Base-by-base conservation (phyloP, 2,797 vertebrate species). In the Acanthornis magna region DNA sequence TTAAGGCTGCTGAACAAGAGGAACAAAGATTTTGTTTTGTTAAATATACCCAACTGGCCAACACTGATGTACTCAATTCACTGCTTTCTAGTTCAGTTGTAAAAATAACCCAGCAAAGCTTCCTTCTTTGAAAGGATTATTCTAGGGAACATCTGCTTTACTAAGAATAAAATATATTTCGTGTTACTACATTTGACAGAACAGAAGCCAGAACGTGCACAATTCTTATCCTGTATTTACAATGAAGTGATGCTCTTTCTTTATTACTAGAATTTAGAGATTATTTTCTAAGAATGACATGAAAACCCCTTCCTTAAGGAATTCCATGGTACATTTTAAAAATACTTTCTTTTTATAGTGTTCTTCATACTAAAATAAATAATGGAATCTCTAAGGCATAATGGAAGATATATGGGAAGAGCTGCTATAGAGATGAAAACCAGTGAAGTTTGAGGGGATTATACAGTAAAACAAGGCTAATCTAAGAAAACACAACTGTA, bases 201-300 rank as follows among this genome's bases (percentile, higher is more conserved):
- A 63, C 67, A 74, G 78, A 95, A 63, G 67, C 61, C 23, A 48
- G 47, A 48, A 48, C 36, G 7, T 23, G 16, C 1, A 0, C 42
- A 91, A 38, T 93, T 91, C 71, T 93, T 91, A 71, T 48, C 40
- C 65, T 80, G 29, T 91, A 73, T 93, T 95, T 95, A 80, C 70
- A 61, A 42, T 73, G 71, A 93, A 86, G 55, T 58, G 57, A 29
- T 80, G n/a, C 26, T 91, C 22, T 70, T 80, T 51, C 55, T 89
- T 42, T 84, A 25, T 89, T 81, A 62, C 51, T 70, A 60, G 70
- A 91, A 92, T 86, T 95, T 62, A 47, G 86, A 79, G 50, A 48
- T 91, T 82, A 62, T 82, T 96, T 83, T 91, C 62, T 88, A 71
- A 80, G 54, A 76, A 72, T 79, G 36, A 48, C 50, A 54, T 78